Evolutionary conservation across 2,888 invertebrate species (phyloP), one percentile per base, ranked within the genome.

Genomic region (Lucinisca nassula): DNA sequence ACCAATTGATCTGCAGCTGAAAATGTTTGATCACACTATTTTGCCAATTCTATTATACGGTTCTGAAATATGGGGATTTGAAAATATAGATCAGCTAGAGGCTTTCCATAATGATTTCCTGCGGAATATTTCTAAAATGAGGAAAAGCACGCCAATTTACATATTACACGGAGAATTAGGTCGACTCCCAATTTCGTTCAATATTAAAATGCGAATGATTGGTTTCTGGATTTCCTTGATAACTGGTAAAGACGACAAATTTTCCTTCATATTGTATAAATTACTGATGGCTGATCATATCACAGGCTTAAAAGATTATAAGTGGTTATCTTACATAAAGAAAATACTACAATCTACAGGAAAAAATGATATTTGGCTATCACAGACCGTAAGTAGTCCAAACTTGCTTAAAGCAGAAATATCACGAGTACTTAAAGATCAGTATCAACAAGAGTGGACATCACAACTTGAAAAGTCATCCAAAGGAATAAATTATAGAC

Each of bases 61-160:
- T 37, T 37, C n/a, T 12, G 72, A 84, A 82, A 75, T 84, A n/a
- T 88, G 70, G 70, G 84, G 85, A 0, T 84, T 73, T 58, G 72
- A 82, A 55, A 82, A 88, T 38, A 38, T 79, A 27, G 76, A 88
- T 21, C 24, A 74, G 1, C 30, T 87, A 14, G 75, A 81, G 67
- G 81, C 72, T 70, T 24, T 87, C 1, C 61, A 84, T 72, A 72
- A 72, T 37, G 72, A 72, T 8, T 72, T 72, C 37, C 37, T 72
- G 24, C 37, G 72, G 10, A 49, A 21, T 55, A 84, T 79, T 51
- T 77, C 14, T 21, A 21, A 17, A 24, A 24, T 24, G 0, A 40
- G 45, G 79, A 86, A n/a, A 79, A 51, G 72, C 49, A 58, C 77
- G 17, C 79, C 83, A n/a, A 32, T 58, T 14, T 78, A 77, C 21